Evolutionary conservation across 2,888 invertebrate genomes (phyloP).

Genomic region (Apomyelois bistriatella): DNA sequence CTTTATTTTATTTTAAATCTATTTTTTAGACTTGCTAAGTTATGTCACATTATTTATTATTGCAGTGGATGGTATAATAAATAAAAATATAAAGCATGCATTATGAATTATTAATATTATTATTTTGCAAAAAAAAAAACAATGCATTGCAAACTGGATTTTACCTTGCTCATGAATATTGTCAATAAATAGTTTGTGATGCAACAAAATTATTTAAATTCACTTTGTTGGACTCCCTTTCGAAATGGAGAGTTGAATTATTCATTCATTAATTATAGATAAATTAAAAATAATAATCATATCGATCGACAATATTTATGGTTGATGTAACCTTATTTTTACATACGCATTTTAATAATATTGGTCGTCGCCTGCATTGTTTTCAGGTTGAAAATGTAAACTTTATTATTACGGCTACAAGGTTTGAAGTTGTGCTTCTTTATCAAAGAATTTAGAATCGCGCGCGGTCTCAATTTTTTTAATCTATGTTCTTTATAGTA

Average conservation of each 20-base stretch:
- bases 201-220: too few relatives aligned
- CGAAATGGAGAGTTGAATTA: background rate
- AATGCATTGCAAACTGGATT: too few relatives aligned
- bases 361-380: slow-evolving; percentile 37
- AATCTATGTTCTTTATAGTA: background rate
- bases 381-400: slow-evolving; percentile 18
- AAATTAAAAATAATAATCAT: slow-evolving; percentile 24
- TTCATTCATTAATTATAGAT: background rate
- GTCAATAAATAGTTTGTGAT: too few relatives aligned
- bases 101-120: slow-evolving; percentile 7
- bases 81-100: background rate
- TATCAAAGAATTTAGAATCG: too few relatives aligned
- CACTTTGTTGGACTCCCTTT: too few relatives aligned
- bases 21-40: background rate
- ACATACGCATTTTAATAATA: slow-evolving; percentile 40
- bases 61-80: background rate
- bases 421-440: slow-evolving; percentile 4
- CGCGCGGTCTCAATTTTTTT: too few relatives aligned
- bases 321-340: slow-evolving; percentile 22
- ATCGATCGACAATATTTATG: slow-evolving; percentile 43
- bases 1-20: slow-evolving; percentile 1
- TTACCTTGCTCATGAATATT: too few relatives aligned
- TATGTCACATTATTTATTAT: slow-evolving; percentile 4
- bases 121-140: background rate
- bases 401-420: background rate